Evolutionary conservation across 2,888 invertebrate species (phyloP).

Genomic region (Hecatera dysodea): DNA sequence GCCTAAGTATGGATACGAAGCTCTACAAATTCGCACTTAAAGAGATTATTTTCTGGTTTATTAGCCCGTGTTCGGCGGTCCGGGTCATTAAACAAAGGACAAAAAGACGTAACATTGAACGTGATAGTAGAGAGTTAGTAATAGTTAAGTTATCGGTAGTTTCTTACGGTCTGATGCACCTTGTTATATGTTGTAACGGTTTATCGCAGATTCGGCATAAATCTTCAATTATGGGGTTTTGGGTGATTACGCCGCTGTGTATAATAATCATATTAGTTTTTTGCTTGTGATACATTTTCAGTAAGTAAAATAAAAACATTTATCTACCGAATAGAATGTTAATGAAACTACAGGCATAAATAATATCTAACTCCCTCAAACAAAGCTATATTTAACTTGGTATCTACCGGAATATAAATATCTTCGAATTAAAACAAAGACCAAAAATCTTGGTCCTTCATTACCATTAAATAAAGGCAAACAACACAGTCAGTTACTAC

Average conservation of each 20-base stretch:
- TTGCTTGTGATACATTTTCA: not conserved
- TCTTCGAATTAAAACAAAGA: conserved; percentile 22
- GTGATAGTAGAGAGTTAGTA: conserved; percentile 31
- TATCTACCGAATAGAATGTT: not conserved
- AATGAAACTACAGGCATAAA: not conserved
- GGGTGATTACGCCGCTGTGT: not conserved
- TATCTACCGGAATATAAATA: not conserved
- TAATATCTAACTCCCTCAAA: not conserved
- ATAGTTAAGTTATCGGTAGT: conserved; percentile 48
- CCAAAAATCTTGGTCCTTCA: conserved; percentile 19
- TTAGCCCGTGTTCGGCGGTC: conserved; percentile 50
- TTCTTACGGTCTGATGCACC: conserved; percentile 51
- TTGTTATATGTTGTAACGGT: conserved; percentile 24
- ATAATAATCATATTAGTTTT: not conserved
- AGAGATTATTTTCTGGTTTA: conserved; percentile 73
- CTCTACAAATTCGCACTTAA: conserved; percentile 72
- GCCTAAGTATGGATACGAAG: conserved; percentile 66
- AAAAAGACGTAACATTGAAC: conserved; percentile 59
- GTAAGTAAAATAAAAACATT: not conserved
- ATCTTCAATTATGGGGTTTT: conserved; percentile 37
- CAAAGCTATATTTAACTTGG: not conserved
- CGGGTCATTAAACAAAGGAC: conserved; percentile 65
- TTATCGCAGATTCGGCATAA: conserved; percentile 32
- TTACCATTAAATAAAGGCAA: conserved; percentile 40
- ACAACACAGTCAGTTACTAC: conserved; percentile 39